Percentiles rank a stretch among this genome's conserved stretches.
phyloP scores from a whole-genome alignment of 1,140 invertebrate genomes.

The Schlechtendalia chinensis region DNA sequence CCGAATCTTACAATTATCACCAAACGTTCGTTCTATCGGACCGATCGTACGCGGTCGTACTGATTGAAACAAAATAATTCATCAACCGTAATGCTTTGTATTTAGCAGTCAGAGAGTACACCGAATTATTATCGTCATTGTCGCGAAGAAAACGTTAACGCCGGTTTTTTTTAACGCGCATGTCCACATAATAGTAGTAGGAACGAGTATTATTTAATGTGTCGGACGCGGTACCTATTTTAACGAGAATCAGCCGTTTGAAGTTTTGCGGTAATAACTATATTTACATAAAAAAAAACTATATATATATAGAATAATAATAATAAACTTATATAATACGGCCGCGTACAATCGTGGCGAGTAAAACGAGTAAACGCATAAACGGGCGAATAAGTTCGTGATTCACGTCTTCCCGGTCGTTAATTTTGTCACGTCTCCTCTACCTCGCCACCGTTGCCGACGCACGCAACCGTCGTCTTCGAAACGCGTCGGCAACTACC shows the following conservation, averaged over 20 bases:
- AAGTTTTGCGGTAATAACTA: slow-evolving; percentile 15
- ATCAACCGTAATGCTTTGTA: too few relatives aligned
- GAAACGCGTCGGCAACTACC: neutral
- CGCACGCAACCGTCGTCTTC: neutral
- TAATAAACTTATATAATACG: neutral
- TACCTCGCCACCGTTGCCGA: neutral
- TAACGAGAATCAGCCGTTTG: slow-evolving; percentile 6
- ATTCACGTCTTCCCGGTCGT: slow-evolving; percentile 7
- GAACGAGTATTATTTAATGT: slow-evolving; percentile 5
- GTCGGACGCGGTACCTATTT: neutral
- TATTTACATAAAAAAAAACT: neutral
- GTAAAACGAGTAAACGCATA: too few relatives aligned
- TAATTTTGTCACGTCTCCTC: slow-evolving; percentile 14
- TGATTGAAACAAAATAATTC: too few relatives aligned
- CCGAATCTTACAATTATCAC: too few relatives aligned
- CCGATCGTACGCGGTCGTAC: too few relatives aligned
- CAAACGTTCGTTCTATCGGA: too few relatives aligned
- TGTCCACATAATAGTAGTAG: neutral
- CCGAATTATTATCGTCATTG: too few relatives aligned
- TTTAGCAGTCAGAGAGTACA: too few relatives aligned
- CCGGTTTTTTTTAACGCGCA: slow-evolving; percentile 11
- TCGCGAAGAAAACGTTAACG: slow-evolving; percentile 14
- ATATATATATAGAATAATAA: too few relatives aligned
- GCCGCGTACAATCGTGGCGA: neutral
- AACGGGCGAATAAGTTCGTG: neutral